phyloP scores from a whole-genome alignment of 2,888 invertebrate species.

The Morpho deidamia region DNA sequence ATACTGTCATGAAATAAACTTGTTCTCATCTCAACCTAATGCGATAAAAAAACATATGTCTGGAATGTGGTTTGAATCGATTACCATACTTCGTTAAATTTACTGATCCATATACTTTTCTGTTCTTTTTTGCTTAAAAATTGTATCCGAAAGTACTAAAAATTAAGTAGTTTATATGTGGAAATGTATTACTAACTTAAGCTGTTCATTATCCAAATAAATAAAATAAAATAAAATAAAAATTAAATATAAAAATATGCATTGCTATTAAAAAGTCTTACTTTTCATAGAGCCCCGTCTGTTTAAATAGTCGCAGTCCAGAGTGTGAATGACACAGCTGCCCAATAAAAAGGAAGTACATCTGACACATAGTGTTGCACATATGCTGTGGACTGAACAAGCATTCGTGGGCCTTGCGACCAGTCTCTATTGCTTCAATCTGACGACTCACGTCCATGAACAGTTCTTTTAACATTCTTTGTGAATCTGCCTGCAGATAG shows the following conservation, averaged over 20 bases:
- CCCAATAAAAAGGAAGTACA: conserved; percentile 96
- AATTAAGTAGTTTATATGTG: too few species aligned
- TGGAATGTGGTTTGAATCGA: too few species aligned
- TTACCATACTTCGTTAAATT: too few species aligned
- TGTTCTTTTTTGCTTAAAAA: too few species aligned
- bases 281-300: conserved; percentile 86
- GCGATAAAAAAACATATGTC: too few species aligned
- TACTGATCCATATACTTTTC: too few species aligned
- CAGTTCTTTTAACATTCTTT: conserved; percentile 85
- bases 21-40: too few species aligned
- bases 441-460: conserved; percentile 89
- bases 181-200: too few species aligned
- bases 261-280: conserved; percentile 45
- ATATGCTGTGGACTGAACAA: conserved; percentile 93
- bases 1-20: too few species aligned
- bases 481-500: conserved; percentile 80
- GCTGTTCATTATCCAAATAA: too few species aligned
- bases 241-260: too few species aligned
- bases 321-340: conserved; percentile 86
- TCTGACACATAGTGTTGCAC: conserved; percentile 93
- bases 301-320: conserved; percentile 85
- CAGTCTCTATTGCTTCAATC: conserved; percentile 83
- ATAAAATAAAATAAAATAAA: background rate
- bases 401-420: conserved; percentile 90
- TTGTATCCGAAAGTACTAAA: too few species aligned